These are phyloP conservation scores for Agriotes lineatus DNA, from an alignment of 2,888 invertebrate genomes.

Conservation along the genomic window DNA sequence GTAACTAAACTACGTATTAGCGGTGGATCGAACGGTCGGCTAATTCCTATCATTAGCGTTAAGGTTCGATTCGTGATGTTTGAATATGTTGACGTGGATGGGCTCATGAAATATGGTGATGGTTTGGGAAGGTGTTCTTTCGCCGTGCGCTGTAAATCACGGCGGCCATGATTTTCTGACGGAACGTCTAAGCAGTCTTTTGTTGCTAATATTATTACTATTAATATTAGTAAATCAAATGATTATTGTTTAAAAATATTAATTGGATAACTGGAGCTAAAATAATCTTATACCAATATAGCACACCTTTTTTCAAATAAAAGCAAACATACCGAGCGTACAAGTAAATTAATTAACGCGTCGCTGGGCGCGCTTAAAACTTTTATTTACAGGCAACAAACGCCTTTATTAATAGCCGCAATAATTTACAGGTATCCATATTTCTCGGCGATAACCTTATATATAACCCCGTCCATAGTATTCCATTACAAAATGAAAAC, in stretches of 20 bases:
- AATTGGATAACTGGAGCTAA: neutral
- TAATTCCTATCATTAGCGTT: conserved; percentile 69
- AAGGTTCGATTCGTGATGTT: conserved; percentile 69
- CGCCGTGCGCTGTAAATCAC: neutral
- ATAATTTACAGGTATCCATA: conserved; percentile 40
- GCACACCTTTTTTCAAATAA: neutral
- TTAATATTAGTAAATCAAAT: no score
- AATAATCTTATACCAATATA: no score
- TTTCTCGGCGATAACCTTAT: conserved; percentile 45
- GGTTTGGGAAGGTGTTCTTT: conserved; percentile 13
- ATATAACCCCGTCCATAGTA: conserved; percentile 56
- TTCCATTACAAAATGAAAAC: conserved; percentile 65
- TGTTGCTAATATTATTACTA: no score
- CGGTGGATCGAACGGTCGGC: conserved; percentile 73
- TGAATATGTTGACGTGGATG: conserved; percentile 66
- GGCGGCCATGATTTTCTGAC: neutral
- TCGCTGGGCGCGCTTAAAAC: conserved; percentile 24
- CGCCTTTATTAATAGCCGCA: conserved; percentile 36
- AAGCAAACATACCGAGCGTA: neutral
- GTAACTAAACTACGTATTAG: conserved; percentile 76
- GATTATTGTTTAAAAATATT: neutral
- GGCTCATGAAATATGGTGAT: conserved; percentile 46
- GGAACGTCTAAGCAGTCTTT: no score
- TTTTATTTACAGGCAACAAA: conserved; percentile 32
- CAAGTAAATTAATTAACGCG: conserved; percentile 32